A percentile compares a stretch with the other conserved stretches of the same genome.
These are phyloP conservation scores for Gymnothorax reevesii DNA, from an alignment of 2,797 vertebrate genomes.

Conservation along the genomic window DNA sequence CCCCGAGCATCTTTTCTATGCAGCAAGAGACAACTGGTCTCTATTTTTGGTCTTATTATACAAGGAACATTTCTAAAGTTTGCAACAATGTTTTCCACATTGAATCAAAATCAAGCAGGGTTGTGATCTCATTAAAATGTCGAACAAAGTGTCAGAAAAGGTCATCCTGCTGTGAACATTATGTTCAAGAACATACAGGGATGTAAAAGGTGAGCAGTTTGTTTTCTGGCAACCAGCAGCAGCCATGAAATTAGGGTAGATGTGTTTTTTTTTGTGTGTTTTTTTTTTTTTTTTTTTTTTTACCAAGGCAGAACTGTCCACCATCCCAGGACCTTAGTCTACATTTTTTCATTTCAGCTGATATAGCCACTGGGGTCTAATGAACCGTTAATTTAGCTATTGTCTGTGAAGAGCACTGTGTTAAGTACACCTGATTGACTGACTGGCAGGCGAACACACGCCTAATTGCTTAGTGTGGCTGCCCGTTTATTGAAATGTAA, in stretches of 20 bases:
- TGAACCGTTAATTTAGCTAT: conserved; percentile 1
- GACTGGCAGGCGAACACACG: not conserved
- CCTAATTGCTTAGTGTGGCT: not conserved
- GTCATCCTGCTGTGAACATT: not conserved
- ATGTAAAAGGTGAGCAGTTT: not conserved
- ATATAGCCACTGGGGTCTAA: conserved; percentile 2
- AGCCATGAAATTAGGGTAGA: too few relatives aligned
- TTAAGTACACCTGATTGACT: conserved; percentile 5
- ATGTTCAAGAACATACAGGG: not conserved
- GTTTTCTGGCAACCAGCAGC: not conserved
- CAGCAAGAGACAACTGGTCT: not conserved
- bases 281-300: not conserved
- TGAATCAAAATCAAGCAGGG: not conserved
- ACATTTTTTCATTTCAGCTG: not conserved
- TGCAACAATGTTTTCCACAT: not conserved
- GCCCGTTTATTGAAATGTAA: conserved; percentile 9
- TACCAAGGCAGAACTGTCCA: not conserved
- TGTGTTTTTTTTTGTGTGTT: too few relatives aligned
- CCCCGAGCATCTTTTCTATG: not conserved
- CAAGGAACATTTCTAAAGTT: not conserved
- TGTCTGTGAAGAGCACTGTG: not conserved
- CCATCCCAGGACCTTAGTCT: not conserved
- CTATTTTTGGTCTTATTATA: not conserved
- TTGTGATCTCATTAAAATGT: not conserved
- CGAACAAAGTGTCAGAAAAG: not conserved